phyloP scores from a whole-genome alignment of 2,797 vertebrate species.

The Myiotriccus ornatus region DNA sequence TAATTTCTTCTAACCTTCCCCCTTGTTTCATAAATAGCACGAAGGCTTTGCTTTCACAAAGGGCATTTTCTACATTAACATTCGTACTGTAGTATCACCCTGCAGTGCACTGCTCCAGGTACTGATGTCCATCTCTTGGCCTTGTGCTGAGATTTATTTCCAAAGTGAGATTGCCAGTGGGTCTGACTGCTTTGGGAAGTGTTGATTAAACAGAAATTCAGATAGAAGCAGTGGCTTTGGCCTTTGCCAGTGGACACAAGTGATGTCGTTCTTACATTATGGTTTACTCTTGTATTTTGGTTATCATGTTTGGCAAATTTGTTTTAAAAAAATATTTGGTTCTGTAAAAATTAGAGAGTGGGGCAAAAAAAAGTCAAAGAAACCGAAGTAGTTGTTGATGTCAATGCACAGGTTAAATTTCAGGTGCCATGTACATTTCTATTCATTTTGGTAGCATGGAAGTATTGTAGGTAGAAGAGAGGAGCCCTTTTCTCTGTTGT shows the following conservation, averaged over 20 bases:
- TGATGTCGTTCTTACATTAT: background rate
- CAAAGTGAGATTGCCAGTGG: background rate
- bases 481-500: background rate
- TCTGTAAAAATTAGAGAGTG: background rate
- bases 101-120: background rate
- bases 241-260: background rate
- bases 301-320: background rate
- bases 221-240: background rate
- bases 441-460: accelerated
- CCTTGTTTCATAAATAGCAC: background rate
- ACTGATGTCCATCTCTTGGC: background rate
- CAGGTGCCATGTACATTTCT: background rate
- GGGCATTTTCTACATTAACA: background rate
- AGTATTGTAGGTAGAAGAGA: background rate
- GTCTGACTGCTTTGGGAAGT: background rate
- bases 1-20: background rate
- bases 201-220: background rate
- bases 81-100: background rate
- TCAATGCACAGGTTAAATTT: background rate
- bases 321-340: background rate
- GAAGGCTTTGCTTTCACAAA: background rate
- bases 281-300: background rate
- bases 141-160: background rate
- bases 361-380: background rate
- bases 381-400: accelerated